These are phyloP conservation scores for Tenualosa thibaudeaui DNA, from an alignment of 2,797 vertebrate species.

Conservation along the genomic window DNA sequence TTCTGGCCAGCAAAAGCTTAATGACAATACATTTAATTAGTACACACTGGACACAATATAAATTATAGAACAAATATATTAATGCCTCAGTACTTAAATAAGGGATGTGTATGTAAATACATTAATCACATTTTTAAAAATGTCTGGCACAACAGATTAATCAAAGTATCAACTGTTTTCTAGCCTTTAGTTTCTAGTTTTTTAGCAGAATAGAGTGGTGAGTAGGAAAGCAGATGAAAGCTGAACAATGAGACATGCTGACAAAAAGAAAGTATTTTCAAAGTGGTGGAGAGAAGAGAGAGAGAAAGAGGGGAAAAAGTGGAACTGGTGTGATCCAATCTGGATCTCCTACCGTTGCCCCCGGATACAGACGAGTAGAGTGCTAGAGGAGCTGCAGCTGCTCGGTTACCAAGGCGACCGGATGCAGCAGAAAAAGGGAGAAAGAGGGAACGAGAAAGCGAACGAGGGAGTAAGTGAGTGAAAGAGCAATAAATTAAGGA, in stretches of 20 bases:
- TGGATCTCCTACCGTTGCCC: conserved; percentile 79
- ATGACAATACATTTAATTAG: neutral
- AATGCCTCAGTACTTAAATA: neutral
- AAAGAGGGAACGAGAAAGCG: conserved; percentile 52
- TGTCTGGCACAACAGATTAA: neutral
- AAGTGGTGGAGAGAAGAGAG: neutral
- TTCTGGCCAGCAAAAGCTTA: neutral
- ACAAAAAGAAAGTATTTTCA: neutral
- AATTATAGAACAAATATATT: neutral
- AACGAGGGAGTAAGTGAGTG: conserved; percentile 19
- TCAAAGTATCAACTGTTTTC: neutral
- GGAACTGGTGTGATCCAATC: conserved; percentile 74
- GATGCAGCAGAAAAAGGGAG: conserved; percentile 51
- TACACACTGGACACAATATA: neutral
- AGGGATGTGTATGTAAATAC: neutral
- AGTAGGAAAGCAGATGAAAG: neutral
- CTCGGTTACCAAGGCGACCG: conserved; percentile 67
- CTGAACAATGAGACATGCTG: neutral
- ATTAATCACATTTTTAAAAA: neutral
- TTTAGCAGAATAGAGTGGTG: neutral
- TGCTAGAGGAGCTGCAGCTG: conserved; percentile 78
- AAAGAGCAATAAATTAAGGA: neutral
- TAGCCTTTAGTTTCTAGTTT: neutral
- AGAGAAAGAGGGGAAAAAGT: conserved; percentile 37
- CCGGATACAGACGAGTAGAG: conserved; percentile 79